Conservation (phyloP, 1,140 invertebrate species). For the Reticulitermes speratus region DNA sequence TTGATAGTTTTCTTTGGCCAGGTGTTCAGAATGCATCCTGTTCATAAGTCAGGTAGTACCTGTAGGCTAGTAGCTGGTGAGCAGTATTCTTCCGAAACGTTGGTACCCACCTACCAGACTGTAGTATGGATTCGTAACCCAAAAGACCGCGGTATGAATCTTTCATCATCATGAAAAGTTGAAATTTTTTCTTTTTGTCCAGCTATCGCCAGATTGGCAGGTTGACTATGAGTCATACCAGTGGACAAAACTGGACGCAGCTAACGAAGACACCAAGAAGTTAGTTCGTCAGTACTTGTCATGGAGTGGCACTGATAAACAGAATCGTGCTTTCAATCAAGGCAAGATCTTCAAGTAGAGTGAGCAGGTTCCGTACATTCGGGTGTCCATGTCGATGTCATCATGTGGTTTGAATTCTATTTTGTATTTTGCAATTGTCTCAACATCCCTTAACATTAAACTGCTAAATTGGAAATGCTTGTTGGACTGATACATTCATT, state of each 20-base stretch:
- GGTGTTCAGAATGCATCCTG: too few relatives aligned
- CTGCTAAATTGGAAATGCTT: not conserved
- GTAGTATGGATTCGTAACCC: not conserved
- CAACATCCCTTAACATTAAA: conserved; percentile 1
- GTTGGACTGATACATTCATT: not conserved
- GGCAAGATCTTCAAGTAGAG: conserved; percentile 98
- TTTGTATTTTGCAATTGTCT: not conserved
- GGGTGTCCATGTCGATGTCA: not conserved
- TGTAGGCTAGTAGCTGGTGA: not conserved
- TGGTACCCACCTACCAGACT: not conserved
- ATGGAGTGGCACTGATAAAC: conserved; percentile 85
- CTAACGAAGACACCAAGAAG: conserved; percentile 80
- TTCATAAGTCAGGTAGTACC: too few relatives aligned
- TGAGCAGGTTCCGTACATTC: not conserved
- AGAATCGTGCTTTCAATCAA: conserved; percentile 93
- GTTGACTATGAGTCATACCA: conserved; percentile 96
- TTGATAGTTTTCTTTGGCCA: too few relatives aligned
- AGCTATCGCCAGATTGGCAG: conserved; percentile 89
- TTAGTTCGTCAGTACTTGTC: conserved; percentile 90
- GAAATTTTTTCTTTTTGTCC: conserved; percentile 41
- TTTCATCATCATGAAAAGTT: not conserved
- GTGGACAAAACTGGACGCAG: conserved; percentile 93
- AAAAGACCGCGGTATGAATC: not conserved
- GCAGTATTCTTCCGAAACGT: not conserved
- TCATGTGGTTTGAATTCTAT: not conserved